phyloP scores from a whole-genome alignment of 2,797 vertebrate genomes.

The Mallotus villosus region DNA sequence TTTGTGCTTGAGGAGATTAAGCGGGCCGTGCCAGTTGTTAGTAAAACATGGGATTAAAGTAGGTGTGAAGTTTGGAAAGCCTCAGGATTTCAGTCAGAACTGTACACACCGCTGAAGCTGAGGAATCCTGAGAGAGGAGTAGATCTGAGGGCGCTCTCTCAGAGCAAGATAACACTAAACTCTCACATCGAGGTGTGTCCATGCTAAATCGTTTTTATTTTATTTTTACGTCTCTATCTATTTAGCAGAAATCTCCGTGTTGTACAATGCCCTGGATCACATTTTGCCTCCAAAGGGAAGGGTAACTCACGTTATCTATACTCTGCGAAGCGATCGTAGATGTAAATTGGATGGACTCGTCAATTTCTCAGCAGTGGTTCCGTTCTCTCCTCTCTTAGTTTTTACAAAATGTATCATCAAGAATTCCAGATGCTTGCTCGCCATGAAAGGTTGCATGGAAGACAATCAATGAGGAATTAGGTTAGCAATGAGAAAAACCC shows the following conservation, averaged over 20 bases:
- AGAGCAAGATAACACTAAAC: background rate
- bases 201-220: too few species aligned
- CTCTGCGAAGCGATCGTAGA: background rate
- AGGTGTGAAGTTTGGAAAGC: slow-evolving; percentile 8
- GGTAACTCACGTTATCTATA: background rate
- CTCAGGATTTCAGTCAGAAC: slow-evolving; percentile 22
- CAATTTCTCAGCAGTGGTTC: background rate
- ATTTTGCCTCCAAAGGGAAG: background rate
- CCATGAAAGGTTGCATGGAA: slow-evolving; percentile 28
- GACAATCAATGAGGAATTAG: slow-evolving; percentile 21
- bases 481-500: slow-evolving; percentile 26
- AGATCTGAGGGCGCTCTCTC: background rate
- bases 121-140: background rate
- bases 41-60: slow-evolving; percentile 59
- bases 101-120: background rate
- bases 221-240: too few species aligned
- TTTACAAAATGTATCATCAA: background rate
- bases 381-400: background rate
- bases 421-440: slow-evolving; percentile 14
- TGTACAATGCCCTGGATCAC: background rate
- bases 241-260: too few species aligned
- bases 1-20: slow-evolving; percentile 52
- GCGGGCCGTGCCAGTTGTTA: slow-evolving; percentile 45
- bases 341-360: background rate
- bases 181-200: too few species aligned